Evolutionary conservation across 2,797 vertebrate species (phyloP).

Genomic region (Mycteria americana): DNA sequence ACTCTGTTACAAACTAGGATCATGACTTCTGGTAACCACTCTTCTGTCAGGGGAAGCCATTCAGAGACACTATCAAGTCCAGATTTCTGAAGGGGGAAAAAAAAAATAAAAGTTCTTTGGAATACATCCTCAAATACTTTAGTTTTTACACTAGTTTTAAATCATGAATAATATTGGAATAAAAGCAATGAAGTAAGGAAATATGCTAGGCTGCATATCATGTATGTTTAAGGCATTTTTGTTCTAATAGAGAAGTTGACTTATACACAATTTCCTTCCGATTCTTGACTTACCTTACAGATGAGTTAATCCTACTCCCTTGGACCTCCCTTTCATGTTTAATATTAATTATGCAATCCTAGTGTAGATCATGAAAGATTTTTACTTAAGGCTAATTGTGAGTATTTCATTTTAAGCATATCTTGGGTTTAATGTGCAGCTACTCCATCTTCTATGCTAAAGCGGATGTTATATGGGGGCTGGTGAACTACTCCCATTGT

Average conservation of each 20-base stretch:
- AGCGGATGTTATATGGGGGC: not conserved
- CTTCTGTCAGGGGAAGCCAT: constrained; percentile 91
- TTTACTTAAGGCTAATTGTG: not conserved
- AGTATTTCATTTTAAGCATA: not conserved
- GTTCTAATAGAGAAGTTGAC: not conserved
- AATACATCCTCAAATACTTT: not conserved
- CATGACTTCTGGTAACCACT: constrained; percentile 92
- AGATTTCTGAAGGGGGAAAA: constrained; percentile 76
- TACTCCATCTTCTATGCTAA: not conserved
- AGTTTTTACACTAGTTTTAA: not conserved
- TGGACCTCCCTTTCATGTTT: not conserved
- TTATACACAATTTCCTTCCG: not conserved
- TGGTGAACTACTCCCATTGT: not conserved
- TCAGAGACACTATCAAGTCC: constrained; percentile 85
- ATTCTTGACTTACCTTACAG: not conserved
- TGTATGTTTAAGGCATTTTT: not conserved
- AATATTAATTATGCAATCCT: not conserved
- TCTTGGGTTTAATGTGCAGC: not conserved
- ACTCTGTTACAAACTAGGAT: constrained; percentile 94
- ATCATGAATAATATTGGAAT: not conserved
- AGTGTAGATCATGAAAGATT: not conserved
- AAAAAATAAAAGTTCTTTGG: not conserved
- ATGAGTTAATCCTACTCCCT: not conserved
- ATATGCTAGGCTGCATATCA: not conserved
- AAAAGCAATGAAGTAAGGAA: not conserved